Evolutionary conservation across 2,888 invertebrate species (phyloP).

Genomic region (Callosobruchus maculatus): DNA sequence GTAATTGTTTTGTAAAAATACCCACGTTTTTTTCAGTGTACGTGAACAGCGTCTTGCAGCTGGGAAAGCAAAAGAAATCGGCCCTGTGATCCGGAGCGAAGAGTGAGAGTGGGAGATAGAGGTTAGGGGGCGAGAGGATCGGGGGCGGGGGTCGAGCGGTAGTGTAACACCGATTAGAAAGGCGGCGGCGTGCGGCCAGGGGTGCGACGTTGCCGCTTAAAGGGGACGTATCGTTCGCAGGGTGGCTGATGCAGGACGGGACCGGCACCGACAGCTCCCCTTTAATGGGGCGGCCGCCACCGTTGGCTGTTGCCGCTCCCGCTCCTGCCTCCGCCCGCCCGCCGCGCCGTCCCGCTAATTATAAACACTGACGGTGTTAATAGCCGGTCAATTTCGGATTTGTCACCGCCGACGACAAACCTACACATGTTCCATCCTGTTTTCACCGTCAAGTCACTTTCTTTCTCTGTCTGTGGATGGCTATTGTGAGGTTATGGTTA

Average conservation of each 20-base stretch:
- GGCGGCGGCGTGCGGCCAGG: not conserved
- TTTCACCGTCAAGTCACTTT: too few relatives aligned
- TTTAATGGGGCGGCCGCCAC: conserved; percentile 19
- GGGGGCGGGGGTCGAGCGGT: not conserved
- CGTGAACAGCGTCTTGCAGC: not conserved
- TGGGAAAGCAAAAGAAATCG: not conserved
- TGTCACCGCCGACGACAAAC: conserved; percentile 30
- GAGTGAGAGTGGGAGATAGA: not conserved
- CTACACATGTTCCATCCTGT: too few relatives aligned
- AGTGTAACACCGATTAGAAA: not conserved
- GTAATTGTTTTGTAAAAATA: too few relatives aligned
- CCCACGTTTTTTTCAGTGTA: not conserved
- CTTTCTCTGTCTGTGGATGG: too few relatives aligned
- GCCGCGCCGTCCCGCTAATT: conserved; percentile 38
- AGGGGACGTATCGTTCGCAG: not conserved
- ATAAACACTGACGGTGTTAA: conserved; percentile 46
- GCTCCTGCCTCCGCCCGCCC: too few relatives aligned
- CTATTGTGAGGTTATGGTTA: too few relatives aligned
- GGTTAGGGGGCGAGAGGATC: not conserved
- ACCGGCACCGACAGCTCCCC: conserved; percentile 4
- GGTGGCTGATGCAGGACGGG: not conserved
- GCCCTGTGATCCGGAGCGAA: not conserved
- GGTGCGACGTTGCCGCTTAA: not conserved
- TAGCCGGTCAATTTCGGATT: conserved; percentile 46
- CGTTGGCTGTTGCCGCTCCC: conserved; percentile 5